Conservation (phyloP, 1,140 invertebrate species). For the Ectropis grisescens region DNA sequence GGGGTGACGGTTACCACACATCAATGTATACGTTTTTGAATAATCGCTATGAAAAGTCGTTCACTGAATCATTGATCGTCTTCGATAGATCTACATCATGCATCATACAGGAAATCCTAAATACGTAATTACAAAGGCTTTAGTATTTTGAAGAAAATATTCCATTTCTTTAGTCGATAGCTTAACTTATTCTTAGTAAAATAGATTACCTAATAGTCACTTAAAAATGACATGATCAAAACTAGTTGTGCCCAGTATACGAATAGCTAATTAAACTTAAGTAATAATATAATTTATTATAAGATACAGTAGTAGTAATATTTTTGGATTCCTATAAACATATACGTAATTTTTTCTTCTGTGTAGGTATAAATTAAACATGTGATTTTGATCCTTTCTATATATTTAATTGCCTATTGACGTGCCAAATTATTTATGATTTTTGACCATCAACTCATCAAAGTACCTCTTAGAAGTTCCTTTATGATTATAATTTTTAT, state of each 20-base stretch:
- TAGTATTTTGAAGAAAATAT: constrained; percentile 55
- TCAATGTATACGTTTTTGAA: no score
- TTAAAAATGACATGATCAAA: constrained; percentile 63
- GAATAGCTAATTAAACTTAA: constrained; percentile 63
- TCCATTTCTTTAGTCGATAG: constrained; percentile 68
- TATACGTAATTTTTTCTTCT: constrained; percentile 62
- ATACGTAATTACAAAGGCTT: constrained; percentile 66
- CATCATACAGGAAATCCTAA: constrained; percentile 40
- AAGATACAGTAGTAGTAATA: constrained; percentile 66
- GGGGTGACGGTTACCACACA: no score
- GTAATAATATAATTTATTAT: constrained; percentile 66
- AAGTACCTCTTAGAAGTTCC: constrained; percentile 26
- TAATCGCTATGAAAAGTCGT: no score
- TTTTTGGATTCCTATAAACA: constrained; percentile 70
- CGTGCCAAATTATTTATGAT: constrained; percentile 47
- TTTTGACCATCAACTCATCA: constrained; percentile 14
- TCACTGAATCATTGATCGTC: no score
- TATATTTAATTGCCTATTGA: constrained; percentile 25
- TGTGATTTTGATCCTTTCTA: constrained; percentile 58
- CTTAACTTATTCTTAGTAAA: constrained; percentile 64
- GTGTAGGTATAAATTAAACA: constrained; percentile 20
- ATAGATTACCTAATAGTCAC: constrained; percentile 65
- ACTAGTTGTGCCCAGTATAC: constrained; percentile 71
- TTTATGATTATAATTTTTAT: constrained; percentile 13
- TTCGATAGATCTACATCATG: no score